Percentiles rank a stretch among this genome's conserved stretches.
These are phyloP conservation scores for Suricata suricatta DNA, from an alignment of 2,113 vertebrate genomes.

Conservation along the genomic window DNA sequence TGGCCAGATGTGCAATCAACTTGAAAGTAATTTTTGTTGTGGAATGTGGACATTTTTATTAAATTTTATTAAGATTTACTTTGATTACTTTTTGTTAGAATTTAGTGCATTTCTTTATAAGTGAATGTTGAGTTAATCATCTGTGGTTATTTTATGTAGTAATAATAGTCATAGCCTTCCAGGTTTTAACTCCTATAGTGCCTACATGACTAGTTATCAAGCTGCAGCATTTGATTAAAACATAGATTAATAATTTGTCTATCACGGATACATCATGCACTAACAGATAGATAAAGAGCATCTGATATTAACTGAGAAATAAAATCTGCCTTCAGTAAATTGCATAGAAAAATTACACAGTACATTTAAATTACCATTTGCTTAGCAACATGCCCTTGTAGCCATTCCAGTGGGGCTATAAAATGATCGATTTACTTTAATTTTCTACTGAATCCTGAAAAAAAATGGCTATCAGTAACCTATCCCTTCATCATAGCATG, in stretches of 20 bases:
- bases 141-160: conserved; percentile 77
- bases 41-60: conserved; percentile 72
- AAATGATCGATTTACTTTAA: conserved; percentile 94
- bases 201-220: conserved; percentile 77
- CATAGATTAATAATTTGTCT: conserved; percentile 89
- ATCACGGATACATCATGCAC: conserved; percentile 87
- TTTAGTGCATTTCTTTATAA: conserved; percentile 68
- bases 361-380: conserved; percentile 93
- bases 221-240: conserved; percentile 83
- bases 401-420: conserved; percentile 89
- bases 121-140: conserved; percentile 72
- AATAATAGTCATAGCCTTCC: conserved; percentile 69
- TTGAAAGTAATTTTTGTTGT: conserved; percentile 65
- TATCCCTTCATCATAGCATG: conserved; percentile 90
- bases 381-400: conserved; percentile 91
- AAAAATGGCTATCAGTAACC: conserved; percentile 88
- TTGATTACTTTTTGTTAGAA: conserved; percentile 71
- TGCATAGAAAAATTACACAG: conserved; percentile 91
- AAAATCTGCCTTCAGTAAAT: conserved; percentile 90
- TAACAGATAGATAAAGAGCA: conserved; percentile 88
- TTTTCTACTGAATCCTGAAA: conserved; percentile 91
- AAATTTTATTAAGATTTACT: conserved; percentile 75
- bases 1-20: conserved; percentile 29
- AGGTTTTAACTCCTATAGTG: conserved; percentile 80
- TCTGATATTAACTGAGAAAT: conserved; percentile 90